Evolutionary conservation across 2,113 vertebrate genomes (phyloP), one percentile per base, ranked within the genome.

Genomic region (Felis chaus): DNA sequence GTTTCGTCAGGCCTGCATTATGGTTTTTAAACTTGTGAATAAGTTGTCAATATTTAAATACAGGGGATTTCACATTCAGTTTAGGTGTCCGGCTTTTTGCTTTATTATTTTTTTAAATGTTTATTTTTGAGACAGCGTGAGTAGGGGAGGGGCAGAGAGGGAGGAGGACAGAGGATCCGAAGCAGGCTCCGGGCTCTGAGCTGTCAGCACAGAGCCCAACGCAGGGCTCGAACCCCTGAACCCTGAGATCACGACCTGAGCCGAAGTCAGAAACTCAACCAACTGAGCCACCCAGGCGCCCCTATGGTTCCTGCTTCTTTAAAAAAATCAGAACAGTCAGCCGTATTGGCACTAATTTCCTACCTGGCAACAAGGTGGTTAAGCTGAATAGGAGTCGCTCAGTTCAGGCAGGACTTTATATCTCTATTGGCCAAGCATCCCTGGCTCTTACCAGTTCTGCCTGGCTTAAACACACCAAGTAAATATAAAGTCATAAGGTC

Each of bases 311-410:
- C 25, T 33, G 31, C 5, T 79, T 76, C 23, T 96, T 91, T 76
- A 2, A 9, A 31, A 41, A 41, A 41, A 41, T 41, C 41, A 41
- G 41, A 41, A 25, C 9, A 63, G 3, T 71, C n/a, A 45, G 4
- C 14, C 45, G 0, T 71, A 29, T 31, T 45, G 16, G 14, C 1
- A 18, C 33, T 15, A 16, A 0, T 79, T 79, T 94, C 8, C 23
- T 65, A 48, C 11, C 12, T 18, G 15, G 14, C 1, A 39, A 39
- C 8, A 78, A 45, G 1, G 6, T 65, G 1, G 31, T 0, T 16
- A 80, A 13, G 18, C 50, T 13, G 53, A 84, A 29, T 21, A 84
- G 27, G 53, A 50, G 1, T 18, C 11, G 23, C 82, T 33, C 5
- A 1, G 8, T 79, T 84, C 27, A 83, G 13, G 25, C 19, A 89